Evolutionary conservation across 92 coral and sea anemone genomes (phyloP), one percentile per base, ranked within the genome.

Genomic region (Siderastrea radians): DNA sequence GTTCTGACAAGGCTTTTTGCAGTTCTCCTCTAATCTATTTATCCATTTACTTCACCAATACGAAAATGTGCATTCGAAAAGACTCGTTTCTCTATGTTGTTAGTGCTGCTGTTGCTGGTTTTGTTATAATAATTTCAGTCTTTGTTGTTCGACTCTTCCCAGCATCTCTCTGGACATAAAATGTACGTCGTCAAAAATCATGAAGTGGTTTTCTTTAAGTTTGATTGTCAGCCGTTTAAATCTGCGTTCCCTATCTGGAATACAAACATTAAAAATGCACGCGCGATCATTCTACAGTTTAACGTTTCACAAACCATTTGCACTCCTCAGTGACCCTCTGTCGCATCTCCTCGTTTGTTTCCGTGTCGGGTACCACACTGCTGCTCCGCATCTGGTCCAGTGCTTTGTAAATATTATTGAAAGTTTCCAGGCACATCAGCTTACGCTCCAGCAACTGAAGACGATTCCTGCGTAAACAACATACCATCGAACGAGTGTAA

Each of bases 311-410:
- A 65, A 68, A 97, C 98, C 99, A 97, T 84, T 88, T 91, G 74
- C 99, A 97, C 77, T 97, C 99, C 71, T 97, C 97, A 67, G 98
- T 97, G 81, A 97, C 99, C 17, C 99, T 88, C 79, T 97, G 99
- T 58, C 99, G 83, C 99, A 97, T 91, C 89, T 97, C 99, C 77
- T 95, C 98, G 58, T 93, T 93, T 4, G 99, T 97, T 74, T 97
- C 99, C 19, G 93, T 90, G 68, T 94, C 97, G 12, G 94, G 94
- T 26, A 93, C 83, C 14, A 92, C 94, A 46, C 93, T 90, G 59
- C 93, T 94, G 51, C 79, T 75, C 15, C 99, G 80, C 95, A 97
- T 97, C 73, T 90, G 94, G 67, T 97, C 98, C 80, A 97, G 87
- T 2, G 99, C 99, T 84, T 84, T 91, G 85, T 92, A 94, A 85